Evolutionary conservation across 2,888 invertebrate species (phyloP).

Genomic region (Diaphora mendica): DNA sequence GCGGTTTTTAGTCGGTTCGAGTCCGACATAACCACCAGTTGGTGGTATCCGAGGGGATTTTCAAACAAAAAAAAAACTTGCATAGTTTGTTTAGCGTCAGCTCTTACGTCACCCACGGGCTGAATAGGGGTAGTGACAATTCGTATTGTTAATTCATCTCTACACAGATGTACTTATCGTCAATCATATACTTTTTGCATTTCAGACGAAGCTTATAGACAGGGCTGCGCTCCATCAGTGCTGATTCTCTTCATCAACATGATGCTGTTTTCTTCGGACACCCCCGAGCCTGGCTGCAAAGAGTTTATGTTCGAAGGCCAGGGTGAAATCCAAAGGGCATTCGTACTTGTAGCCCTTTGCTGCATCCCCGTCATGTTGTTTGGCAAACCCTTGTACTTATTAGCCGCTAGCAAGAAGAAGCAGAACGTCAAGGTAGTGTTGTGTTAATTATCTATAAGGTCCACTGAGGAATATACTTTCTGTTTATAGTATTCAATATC

Average conservation of each 20-base stretch:
- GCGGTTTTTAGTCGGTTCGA: no score
- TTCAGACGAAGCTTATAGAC: slow-evolving; percentile 72
- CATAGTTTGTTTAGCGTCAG: no score
- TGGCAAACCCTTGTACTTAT: slow-evolving; percentile 94
- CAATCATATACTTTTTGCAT: background rate
- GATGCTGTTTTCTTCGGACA: slow-evolving; percentile 94
- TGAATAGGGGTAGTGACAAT: no score
- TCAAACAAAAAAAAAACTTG: no score
- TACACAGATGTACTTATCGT: no score
- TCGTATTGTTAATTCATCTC: no score
- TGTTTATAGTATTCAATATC: background rate
- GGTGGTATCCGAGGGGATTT: no score
- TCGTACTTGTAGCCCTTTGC: slow-evolving; percentile 92
- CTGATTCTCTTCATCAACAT: slow-evolving; percentile 99
- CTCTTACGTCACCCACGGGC: no score
- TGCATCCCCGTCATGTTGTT: slow-evolving; percentile 98
- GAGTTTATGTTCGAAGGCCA: slow-evolving; percentile 91
- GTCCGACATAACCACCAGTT: no score
- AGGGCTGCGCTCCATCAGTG: slow-evolving; percentile 96
- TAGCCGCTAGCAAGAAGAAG: slow-evolving; percentile 76
- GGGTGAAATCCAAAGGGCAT: slow-evolving; percentile 89
- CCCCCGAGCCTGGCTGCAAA: slow-evolving; percentile 79
- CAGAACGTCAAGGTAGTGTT: slow-evolving; percentile 66
- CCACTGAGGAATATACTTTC: background rate
- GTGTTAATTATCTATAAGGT: background rate